Percentiles rank a stretch among this genome's conserved stretches.
Conservation (phyloP, 2,113 vertebrate genomes). For the Tupaia chinensis region DNA sequence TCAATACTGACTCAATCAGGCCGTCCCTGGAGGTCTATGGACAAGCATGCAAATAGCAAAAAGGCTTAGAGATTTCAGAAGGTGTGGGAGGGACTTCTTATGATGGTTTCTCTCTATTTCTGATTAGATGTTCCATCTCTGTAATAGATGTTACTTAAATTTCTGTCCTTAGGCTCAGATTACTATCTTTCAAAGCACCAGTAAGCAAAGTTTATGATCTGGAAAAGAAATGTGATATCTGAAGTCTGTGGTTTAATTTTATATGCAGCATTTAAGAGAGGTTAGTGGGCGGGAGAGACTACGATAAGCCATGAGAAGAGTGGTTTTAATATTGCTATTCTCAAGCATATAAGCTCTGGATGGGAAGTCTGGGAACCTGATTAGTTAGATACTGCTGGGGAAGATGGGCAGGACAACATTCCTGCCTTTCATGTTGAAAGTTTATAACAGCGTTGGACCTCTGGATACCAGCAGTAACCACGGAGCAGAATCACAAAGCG, state of each 20-base stretch:
- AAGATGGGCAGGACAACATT: background rate
- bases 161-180: background rate
- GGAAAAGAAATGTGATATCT: background rate
- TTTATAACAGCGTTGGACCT: background rate
- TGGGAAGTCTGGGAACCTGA: background rate
- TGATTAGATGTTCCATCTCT: background rate
- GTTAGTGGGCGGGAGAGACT: background rate
- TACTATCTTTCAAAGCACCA: background rate
- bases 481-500: background rate
- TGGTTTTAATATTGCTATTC: background rate
- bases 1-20: background rate
- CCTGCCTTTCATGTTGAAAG: background rate
- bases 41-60: background rate
- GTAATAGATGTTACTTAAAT: background rate
- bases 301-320: background rate
- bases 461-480: background rate
- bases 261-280: background rate
- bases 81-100: background rate
- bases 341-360: background rate
- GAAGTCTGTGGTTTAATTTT: background rate
- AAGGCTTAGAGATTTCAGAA: background rate
- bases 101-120: background rate
- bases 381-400: background rate
- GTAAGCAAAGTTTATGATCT: background rate
- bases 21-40: background rate